These are phyloP conservation scores for pig (Sus scrofa) DNA, from an alignment of 2,113 vertebrate genomes.

Conservation along the genomic window DNA sequence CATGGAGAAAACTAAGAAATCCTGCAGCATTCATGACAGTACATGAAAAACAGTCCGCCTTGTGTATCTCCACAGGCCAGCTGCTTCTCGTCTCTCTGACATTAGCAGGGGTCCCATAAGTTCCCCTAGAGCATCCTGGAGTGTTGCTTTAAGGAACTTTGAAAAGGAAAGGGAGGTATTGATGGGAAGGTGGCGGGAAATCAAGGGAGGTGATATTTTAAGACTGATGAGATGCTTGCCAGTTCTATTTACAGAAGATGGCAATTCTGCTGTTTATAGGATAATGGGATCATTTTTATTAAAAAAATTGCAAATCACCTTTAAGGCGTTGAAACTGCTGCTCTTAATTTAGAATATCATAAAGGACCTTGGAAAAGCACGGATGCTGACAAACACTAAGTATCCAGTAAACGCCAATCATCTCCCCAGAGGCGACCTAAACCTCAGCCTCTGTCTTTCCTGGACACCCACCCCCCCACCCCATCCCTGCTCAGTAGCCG, in stretches of 20 bases:
- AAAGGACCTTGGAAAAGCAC: background rate
- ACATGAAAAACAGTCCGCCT: background rate
- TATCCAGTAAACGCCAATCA: background rate
- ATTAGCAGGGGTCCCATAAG: background rate
- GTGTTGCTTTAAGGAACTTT: slow-evolving; percentile 33
- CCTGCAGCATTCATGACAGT: background rate
- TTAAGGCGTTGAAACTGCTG: slow-evolving; percentile 15
- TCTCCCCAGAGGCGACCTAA: background rate
- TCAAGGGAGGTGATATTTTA: slow-evolving; percentile 58
- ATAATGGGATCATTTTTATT: slow-evolving; percentile 62
- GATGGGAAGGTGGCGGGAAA: background rate
- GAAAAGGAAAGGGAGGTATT: background rate
- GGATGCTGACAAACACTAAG: background rate
- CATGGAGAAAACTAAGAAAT: background rate
- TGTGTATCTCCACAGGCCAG: accelerated
- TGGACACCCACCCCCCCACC: no score
- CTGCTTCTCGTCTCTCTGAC: background rate
- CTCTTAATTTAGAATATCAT: slow-evolving; percentile 57
- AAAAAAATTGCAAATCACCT: slow-evolving; percentile 27
- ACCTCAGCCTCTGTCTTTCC: slow-evolving; percentile 15
- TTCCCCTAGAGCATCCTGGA: background rate
- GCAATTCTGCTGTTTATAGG: slow-evolving; percentile 51
- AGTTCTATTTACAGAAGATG: slow-evolving; percentile 62
- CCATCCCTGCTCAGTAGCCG: background rate
- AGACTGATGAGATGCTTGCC: slow-evolving; percentile 52